Conservation (phyloP, 2,888 invertebrate species). For the Epistrophe grossulariae region DNA sequence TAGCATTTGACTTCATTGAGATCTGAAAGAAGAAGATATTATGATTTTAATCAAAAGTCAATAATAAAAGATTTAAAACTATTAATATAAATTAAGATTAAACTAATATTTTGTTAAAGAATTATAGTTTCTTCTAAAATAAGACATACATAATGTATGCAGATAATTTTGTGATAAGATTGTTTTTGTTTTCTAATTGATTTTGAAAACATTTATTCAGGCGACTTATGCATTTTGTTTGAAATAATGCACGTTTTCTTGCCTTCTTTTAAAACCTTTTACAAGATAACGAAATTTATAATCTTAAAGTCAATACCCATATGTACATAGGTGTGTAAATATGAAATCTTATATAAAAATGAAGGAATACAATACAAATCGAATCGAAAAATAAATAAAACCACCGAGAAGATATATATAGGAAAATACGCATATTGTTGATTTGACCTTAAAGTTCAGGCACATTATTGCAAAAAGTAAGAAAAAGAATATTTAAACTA, state of each 20-base stretch:
- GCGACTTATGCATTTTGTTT: background rate
- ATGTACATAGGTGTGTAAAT: too few species aligned
- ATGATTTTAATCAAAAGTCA: constrained; percentile 36
- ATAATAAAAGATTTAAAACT: constrained; percentile 1
- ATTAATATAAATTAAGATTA: constrained; percentile 9
- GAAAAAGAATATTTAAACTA: constrained; percentile 6
- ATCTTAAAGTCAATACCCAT: background rate
- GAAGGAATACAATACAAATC: background rate
- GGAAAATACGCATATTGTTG: background rate
- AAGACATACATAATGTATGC: background rate
- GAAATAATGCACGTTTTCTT: constrained; percentile 38
- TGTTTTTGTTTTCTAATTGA: constrained; percentile 23
- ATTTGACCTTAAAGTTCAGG: constrained; percentile 29
- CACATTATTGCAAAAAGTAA: background rate
- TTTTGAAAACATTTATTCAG: constrained; percentile 32
- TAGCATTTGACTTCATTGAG: constrained; percentile 87
- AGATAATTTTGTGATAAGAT: constrained; percentile 36
- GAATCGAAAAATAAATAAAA: background rate
- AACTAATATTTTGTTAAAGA: constrained; percentile 7
- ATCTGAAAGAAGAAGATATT: constrained; percentile 77
- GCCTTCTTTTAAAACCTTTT: constrained; percentile 20
- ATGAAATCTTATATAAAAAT: background rate
- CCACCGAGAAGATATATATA: background rate
- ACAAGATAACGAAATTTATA: background rate
- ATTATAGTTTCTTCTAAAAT: background rate